Conservation (phyloP, 2,888 invertebrate species). For the Sesamia inferens region DNA sequence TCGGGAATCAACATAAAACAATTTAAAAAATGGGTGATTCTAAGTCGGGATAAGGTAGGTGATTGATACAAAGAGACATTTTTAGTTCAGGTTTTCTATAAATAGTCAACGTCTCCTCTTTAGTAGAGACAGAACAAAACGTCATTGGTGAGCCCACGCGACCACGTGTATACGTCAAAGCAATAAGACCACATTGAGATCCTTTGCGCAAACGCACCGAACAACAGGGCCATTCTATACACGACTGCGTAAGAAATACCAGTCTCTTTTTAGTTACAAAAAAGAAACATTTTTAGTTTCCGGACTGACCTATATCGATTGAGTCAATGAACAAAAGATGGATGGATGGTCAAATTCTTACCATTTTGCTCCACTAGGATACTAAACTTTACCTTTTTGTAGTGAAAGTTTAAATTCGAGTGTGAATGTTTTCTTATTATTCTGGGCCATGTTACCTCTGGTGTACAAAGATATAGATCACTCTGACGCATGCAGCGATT, state of each 20-base stretch:
- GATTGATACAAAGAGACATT: slow-evolving; percentile 21
- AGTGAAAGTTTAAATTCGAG: slow-evolving; percentile 47
- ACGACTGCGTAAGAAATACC: slow-evolving; percentile 53
- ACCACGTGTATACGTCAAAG: slow-evolving; percentile 35
- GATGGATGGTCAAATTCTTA: slow-evolving; percentile 73
- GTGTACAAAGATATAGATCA: slow-evolving; percentile 65
- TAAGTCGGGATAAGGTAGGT: neutral
- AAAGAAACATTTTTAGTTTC: slow-evolving; percentile 78
- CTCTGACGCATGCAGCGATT: slow-evolving; percentile 57
- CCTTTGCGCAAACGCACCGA: slow-evolving; percentile 45
- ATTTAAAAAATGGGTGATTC: slow-evolving; percentile 1
- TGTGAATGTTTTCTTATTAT: slow-evolving; percentile 55
- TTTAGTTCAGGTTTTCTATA: slow-evolving; percentile 31
- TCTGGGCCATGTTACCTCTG: slow-evolving; percentile 56
- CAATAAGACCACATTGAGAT: slow-evolving; percentile 34
- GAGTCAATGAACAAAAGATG: slow-evolving; percentile 79
- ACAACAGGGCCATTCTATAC: slow-evolving; percentile 46
- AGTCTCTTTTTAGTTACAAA: slow-evolving; percentile 67
- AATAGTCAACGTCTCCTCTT: slow-evolving; percentile 25
- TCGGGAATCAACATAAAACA: neutral
- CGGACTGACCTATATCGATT: slow-evolving; percentile 81
- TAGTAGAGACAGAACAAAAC: slow-evolving; percentile 26
- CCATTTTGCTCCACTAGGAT: slow-evolving; percentile 28
- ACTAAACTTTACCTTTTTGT: slow-evolving; percentile 31
- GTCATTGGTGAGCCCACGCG: slow-evolving; percentile 16